Evolutionary conservation across 2,888 invertebrate species (phyloP).

Genomic region (Cheilosia vernalis): DNA sequence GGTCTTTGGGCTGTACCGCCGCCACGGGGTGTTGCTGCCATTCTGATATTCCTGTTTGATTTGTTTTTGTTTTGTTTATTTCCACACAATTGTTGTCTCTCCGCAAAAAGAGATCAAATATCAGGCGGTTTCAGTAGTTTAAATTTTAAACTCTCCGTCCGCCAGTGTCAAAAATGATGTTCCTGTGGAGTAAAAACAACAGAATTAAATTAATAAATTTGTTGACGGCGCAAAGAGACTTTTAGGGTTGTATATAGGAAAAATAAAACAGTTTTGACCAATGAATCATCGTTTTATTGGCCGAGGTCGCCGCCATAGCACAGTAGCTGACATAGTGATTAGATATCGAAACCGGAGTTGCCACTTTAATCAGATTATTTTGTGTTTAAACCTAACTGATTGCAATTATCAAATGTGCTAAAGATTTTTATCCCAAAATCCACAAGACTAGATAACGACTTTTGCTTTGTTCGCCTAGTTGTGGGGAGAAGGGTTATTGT

Average conservation of each 20-base stretch:
- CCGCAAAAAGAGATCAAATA: constrained; percentile 51
- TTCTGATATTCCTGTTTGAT: constrained; percentile 71
- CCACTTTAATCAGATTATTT: constrained; percentile 21
- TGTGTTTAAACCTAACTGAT: not conserved
- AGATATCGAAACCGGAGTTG: constrained; percentile 40
- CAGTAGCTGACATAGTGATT: constrained; percentile 50
- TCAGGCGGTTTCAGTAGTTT: constrained; percentile 57
- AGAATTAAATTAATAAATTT: constrained; percentile 30
- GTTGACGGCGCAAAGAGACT: not conserved
- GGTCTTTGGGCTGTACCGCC: constrained; percentile 94
- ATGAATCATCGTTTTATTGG: constrained; percentile 43
- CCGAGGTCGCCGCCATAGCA: constrained; percentile 12
- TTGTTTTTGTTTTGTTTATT: constrained; percentile 38
- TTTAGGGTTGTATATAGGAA: not conserved
- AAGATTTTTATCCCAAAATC: constrained; percentile 14
- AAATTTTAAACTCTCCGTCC: constrained; percentile 60
- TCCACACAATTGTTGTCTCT: constrained; percentile 20
- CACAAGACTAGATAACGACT: not conserved
- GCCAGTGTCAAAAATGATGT: constrained; percentile 61
- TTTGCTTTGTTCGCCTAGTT: not conserved
- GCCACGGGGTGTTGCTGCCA: constrained; percentile 84
- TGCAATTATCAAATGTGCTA: constrained; percentile 4
- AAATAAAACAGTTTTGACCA: constrained; percentile 15
- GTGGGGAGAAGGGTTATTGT: not conserved
- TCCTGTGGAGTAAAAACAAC: constrained; percentile 44